Base-by-base conservation (phyloP, 2,797 vertebrate species). In the Gymnothorax javanicus region DNA sequence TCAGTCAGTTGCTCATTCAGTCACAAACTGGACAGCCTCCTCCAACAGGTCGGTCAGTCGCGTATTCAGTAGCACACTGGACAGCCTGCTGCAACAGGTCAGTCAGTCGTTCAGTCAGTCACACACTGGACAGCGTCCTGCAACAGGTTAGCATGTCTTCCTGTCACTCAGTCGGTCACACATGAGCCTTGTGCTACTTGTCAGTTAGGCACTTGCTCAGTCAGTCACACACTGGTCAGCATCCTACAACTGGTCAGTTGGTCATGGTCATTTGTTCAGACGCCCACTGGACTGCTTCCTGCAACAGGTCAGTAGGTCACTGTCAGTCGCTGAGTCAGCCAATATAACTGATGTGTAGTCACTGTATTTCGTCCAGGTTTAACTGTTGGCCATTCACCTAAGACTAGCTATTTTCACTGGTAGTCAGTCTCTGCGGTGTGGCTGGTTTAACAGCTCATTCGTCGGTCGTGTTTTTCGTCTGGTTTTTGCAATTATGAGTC, bases 201-300 rank as follows among this genome's bases (percentile, higher is more conserved):
- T 43, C 33, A 43, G 33, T 43, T 43, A 43, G 33, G 33, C 33
- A 2, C 1, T 43, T 43, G 33, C 33, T 43, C 33, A 43, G 33
- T 43, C 33, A 43, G 33, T 43, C 33, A 99, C 84, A 94, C 94
- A 4, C 95, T 99, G 93, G 97, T 99, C 87, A 95, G 96, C 94
- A 95, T 98, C 93, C 94, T 99, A 95, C 97, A 98, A 91, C 99
- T 99, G 98, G 99, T 99, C 86, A 50, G 88, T 83, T 25, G 0
- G 17, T 23, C 33, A 43, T 2, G 33, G 8, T 60, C 59, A 43
- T 43, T 43, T 43, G 33, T 43, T 43, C 1, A 43, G 33, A 43
- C 33, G 33, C 33, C 33, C 33, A 43, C 33, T 43, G 33, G 33
- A 43, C 33, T 43, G 33, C 33, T 43, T 43, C 33, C 33, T 43